phyloP scores from a whole-genome alignment of 2,888 invertebrate species.

The Caenorhabditis doughertyi region DNA sequence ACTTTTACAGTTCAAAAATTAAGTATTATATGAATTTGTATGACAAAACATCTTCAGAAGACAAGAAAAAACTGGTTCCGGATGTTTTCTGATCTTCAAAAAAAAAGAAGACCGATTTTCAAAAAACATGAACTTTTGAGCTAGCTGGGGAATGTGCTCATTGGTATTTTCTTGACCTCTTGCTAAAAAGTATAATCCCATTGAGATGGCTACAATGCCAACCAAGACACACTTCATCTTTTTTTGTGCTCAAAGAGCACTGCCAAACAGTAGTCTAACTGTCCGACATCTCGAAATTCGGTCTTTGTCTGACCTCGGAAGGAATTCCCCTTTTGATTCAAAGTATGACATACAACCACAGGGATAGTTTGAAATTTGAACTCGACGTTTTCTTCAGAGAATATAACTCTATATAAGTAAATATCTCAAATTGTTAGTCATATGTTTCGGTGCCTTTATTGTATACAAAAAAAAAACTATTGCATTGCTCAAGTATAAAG shows the following conservation, averaged over 20 bases:
- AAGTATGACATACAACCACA: neutral
- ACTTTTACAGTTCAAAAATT: slow-evolving; percentile 19
- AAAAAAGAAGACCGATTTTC: neutral
- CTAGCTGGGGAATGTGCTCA: slow-evolving; percentile 41
- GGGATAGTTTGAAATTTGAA: neutral
- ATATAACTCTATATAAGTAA: slow-evolving; percentile 5
- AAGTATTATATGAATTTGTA: neutral
- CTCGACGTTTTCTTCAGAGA: neutral
- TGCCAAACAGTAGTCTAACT: slow-evolving; percentile 37
- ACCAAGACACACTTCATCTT: slow-evolving; percentile 43
- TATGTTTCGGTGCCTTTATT: neutral
- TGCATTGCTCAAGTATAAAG: slow-evolving; percentile 6
- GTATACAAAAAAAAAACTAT: neutral
- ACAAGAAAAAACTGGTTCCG: slow-evolving; percentile 4
- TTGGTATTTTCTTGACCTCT: slow-evolving; percentile 50
- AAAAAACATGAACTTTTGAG: slow-evolving; percentile 22
- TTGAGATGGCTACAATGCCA: slow-evolving; percentile 18
- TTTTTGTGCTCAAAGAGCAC: slow-evolving; percentile 34
- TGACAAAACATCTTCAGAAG: neutral
- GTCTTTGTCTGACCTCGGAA: slow-evolving; percentile 27
- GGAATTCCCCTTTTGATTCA: slow-evolving; percentile 19
- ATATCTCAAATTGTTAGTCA: slow-evolving; percentile 7
- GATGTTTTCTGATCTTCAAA: neutral
- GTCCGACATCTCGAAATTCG: neutral
- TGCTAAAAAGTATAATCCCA: slow-evolving; percentile 40